Evolutionary conservation across 1,140 invertebrate species (phyloP).

Genomic region (Uloborus diversus): DNA sequence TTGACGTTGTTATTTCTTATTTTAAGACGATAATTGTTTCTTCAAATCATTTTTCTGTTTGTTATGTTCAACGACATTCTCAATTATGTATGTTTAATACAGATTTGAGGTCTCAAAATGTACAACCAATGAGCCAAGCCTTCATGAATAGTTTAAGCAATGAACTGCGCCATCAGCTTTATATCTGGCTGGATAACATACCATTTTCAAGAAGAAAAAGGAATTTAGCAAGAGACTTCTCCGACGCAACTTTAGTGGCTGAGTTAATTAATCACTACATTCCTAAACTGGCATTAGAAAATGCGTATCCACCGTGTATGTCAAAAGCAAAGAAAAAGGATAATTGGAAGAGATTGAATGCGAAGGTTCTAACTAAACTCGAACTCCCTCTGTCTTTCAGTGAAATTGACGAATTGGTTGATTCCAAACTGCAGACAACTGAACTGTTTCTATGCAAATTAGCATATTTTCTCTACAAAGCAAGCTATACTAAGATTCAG

Average conservation of each 20-base stretch:
- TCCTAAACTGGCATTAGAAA: constrained; percentile 11
- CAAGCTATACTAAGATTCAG: background rate
- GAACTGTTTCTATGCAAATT: constrained; percentile 4
- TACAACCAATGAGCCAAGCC: too few species aligned
- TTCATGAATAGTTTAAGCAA: background rate
- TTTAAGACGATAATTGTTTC: too few species aligned
- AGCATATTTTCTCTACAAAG: background rate
- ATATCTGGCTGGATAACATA: constrained; percentile 20
- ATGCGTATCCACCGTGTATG: constrained; percentile 23
- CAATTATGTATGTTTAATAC: too few species aligned
- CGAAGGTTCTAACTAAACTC: constrained; percentile 14
- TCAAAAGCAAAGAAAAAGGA: constrained; percentile 4
- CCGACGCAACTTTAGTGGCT: constrained; percentile 24
- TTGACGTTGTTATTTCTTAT: too few species aligned
- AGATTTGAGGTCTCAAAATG: too few species aligned
- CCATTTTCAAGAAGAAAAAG: background rate
- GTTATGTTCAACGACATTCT: too few species aligned
- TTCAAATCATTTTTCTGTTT: too few species aligned
- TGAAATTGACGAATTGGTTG: constrained; percentile 1
- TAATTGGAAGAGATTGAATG: constrained; percentile 37
- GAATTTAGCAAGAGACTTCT: constrained; percentile 4
- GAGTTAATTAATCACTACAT: constrained; percentile 4
- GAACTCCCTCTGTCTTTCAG: background rate
- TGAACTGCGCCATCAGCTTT: background rate
- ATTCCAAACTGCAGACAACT: background rate